phyloP scores from a whole-genome alignment of 2,113 vertebrate genomes.

The Cheirogaleus medius region DNA sequence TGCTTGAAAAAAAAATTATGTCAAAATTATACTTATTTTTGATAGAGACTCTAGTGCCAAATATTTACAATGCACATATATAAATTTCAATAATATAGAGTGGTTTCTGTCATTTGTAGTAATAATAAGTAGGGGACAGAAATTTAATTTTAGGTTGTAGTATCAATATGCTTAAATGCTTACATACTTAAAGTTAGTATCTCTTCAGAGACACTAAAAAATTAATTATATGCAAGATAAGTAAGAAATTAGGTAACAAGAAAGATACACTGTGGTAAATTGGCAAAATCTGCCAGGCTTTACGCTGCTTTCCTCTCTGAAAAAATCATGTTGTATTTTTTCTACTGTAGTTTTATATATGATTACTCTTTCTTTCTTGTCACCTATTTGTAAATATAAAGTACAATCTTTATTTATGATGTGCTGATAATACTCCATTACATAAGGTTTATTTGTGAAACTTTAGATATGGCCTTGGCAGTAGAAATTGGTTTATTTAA shows the following conservation, averaged over 20 bases:
- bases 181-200: neutral
- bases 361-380: neutral
- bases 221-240: neutral
- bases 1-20: too few species aligned
- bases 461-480: neutral
- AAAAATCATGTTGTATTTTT: neutral
- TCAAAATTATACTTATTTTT: too few species aligned
- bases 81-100: neutral
- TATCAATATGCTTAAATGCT: neutral
- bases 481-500: neutral
- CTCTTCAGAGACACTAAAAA: neutral
- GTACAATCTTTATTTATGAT: neutral
- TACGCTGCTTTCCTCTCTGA: neutral
- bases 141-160: neutral
- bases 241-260: neutral
- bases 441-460: neutral
- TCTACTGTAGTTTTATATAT: neutral
- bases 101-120: neutral
- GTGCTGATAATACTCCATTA: neutral
- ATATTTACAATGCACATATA: neutral
- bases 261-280: neutral
- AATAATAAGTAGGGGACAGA: neutral
- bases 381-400: neutral
- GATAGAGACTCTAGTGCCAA: neutral
- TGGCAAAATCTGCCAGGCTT: neutral